phyloP scores from a whole-genome alignment of 1,140 invertebrate genomes.

The Tribolium castaneum region DNA sequence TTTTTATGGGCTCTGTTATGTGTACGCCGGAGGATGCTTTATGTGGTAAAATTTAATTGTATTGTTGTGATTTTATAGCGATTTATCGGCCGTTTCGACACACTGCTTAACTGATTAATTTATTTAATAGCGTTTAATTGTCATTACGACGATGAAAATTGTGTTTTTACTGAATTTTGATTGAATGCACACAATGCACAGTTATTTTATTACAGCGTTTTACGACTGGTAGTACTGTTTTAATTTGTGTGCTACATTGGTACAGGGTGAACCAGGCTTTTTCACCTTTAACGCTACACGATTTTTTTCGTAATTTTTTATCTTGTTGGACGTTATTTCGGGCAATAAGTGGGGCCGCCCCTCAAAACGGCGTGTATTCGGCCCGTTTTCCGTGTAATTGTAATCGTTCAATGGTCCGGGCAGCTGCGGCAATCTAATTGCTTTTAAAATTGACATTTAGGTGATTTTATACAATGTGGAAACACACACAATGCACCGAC shows the following conservation, averaged over 20 bases:
- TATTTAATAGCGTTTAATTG: background rate
- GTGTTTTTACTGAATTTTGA: background rate
- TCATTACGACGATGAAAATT: background rate
- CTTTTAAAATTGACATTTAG: conserved; percentile 50
- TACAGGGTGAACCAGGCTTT: too few relatives aligned
- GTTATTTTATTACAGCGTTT: background rate
- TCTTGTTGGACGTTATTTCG: background rate
- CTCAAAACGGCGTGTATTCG: conserved; percentile 43
- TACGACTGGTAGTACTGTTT: background rate
- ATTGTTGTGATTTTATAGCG: background rate
- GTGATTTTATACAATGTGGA: conserved; percentile 45
- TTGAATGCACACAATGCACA: background rate
- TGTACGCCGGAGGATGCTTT: background rate
- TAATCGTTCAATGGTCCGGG: conserved; percentile 47
- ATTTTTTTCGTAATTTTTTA: background rate
- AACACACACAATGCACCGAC: conserved; percentile 20
- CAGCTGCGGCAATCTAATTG: conserved; percentile 47
- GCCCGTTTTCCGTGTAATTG: conserved; percentile 47
- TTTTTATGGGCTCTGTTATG: conserved; percentile 14
- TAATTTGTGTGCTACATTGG: background rate
- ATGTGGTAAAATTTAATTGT: conserved; percentile 31
- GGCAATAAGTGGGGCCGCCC: conserved; percentile 10
- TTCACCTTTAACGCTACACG: too few relatives aligned
- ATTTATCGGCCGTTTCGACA: background rate
- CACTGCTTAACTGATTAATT: background rate